Evolutionary conservation across 2,113 vertebrate genomes (phyloP).

Genomic region (human): GRCh38 chr9:90996001-90996500

Average conservation of each 20-base stretch:
- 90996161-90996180: too few relatives aligned
- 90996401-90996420: background rate
- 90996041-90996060: background rate
- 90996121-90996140: background rate
- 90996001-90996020: background rate
- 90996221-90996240: background rate
- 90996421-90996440: rapidly evolving
- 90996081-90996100: background rate
- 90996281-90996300: background rate
- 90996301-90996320: background rate
- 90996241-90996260: background rate
- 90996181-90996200: background rate
- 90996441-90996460: background rate
- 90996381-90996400: background rate
- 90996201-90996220: background rate
- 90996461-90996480: background rate
- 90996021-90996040: background rate
- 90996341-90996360: background rate
- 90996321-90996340: too few relatives aligned
- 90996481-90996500: background rate
- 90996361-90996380: background rate
- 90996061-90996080: background rate
- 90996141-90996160: too few relatives aligned
- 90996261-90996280: background rate
- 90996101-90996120: background rate